phyloP scores from a whole-genome alignment of 2,888 invertebrate species.

The Nemapogon koenigi region DNA sequence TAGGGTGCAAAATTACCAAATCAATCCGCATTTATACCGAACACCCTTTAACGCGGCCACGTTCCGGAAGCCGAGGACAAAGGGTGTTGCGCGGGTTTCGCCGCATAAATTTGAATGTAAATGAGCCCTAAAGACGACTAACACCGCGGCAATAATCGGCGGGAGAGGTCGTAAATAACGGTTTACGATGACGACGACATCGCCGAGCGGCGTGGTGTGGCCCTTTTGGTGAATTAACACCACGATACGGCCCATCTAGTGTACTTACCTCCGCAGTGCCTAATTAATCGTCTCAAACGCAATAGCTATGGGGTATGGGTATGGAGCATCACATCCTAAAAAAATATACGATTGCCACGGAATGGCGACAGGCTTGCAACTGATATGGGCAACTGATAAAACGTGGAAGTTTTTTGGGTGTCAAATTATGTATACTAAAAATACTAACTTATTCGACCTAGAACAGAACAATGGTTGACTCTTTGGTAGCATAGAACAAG shows the following conservation, averaged over 20 bases:
- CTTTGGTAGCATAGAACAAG: no score
- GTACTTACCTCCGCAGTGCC: neutral
- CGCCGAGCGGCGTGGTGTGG: constrained; percentile 3
- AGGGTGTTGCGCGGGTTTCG: constrained; percentile 8
- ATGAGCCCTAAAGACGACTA: constrained; percentile 38
- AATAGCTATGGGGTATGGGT: no score
- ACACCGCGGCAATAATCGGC: constrained; percentile 44
- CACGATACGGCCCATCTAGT: neutral
- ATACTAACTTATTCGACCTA: no score
- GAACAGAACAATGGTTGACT: no score
- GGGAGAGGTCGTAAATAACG: constrained; percentile 45
- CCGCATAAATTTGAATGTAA: constrained; percentile 32
- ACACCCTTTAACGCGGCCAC: constrained; percentile 1
- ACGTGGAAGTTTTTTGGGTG: no score
- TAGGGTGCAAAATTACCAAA: neutral
- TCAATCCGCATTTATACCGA: constrained; percentile 1
- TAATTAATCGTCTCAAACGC: no score
- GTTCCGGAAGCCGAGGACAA: constrained; percentile 6
- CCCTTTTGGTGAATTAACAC: constrained; percentile 9
- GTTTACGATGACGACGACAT: constrained; percentile 32
- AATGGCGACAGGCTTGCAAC: no score
- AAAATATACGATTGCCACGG: no score
- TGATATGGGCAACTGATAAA: no score
- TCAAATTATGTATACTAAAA: no score
- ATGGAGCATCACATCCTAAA: no score